Percentiles rank a stretch among this genome's conserved stretches.
Evolutionary conservation across 2,797 vertebrate species (phyloP).

Genomic region (Hypotaenidia philippensis): DNA sequence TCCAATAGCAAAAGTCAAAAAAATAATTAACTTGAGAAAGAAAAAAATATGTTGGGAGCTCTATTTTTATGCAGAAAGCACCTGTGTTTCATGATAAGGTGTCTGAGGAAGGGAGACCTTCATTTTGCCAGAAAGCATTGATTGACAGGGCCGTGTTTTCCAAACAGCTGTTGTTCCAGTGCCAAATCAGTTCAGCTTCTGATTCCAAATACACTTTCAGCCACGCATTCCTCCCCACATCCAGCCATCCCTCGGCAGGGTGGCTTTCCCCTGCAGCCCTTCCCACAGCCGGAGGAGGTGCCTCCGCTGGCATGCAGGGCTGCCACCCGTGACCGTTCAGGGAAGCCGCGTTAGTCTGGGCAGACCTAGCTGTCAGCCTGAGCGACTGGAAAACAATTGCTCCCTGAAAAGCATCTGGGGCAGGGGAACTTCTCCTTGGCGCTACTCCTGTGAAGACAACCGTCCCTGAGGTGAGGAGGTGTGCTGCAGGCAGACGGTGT

Average conservation of each 20-base stretch:
- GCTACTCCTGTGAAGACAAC: neutral
- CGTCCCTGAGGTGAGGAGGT: accelerated
- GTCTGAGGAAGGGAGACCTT: neutral
- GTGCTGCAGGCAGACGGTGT: neutral
- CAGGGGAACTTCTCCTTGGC: neutral
- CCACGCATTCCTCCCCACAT: neutral
- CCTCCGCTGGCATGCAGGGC: accelerated
- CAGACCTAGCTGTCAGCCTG: neutral
- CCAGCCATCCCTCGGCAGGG: neutral
- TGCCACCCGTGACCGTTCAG: neutral
- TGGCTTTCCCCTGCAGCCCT: accelerated
- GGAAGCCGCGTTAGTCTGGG: neutral
- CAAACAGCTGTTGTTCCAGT: neutral
- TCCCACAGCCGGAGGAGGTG: accelerated
- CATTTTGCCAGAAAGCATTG: neutral
- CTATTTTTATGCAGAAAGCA: neutral
- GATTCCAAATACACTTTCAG: neutral
- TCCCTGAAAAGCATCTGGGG: neutral
- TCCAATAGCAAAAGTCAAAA: neutral
- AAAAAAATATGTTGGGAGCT: neutral
- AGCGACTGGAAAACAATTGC: neutral
- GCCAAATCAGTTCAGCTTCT: neutral
- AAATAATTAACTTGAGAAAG: neutral
- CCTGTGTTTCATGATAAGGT: accelerated
- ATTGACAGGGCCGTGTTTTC: neutral